These are phyloP conservation scores for Diaperis boleti DNA, from an alignment of 2,888 invertebrate species.

Conservation along the genomic window DNA sequence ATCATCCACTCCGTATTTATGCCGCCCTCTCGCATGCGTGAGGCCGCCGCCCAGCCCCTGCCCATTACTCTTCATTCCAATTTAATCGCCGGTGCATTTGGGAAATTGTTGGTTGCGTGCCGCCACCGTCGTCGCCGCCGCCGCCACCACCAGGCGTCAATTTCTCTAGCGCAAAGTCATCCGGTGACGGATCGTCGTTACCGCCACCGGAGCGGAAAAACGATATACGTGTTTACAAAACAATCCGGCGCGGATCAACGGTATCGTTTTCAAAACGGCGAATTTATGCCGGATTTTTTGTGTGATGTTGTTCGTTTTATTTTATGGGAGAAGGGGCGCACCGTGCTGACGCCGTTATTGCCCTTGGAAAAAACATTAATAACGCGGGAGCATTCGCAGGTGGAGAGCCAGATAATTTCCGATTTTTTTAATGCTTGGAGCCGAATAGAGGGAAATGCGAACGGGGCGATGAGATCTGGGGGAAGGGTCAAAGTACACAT, in stretches of 20 bases:
- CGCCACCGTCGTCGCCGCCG: background rate
- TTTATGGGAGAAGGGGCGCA: constrained; percentile 20
- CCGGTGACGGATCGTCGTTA: constrained; percentile 36
- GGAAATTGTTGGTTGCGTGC: constrained; percentile 33
- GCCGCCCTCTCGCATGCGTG: constrained; percentile 17
- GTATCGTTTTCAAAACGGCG: constrained; percentile 37
- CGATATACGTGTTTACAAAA: constrained; percentile 36
- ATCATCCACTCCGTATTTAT: constrained; percentile 37
- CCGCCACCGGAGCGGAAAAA: no score
- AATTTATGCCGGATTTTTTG: constrained; percentile 31
- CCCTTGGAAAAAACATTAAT: constrained; percentile 27
- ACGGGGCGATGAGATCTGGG: background rate
- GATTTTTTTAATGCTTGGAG: constrained; percentile 7
- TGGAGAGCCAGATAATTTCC: constrained; percentile 22
- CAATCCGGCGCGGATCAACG: constrained; percentile 34
- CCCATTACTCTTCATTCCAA: constrained; percentile 22
- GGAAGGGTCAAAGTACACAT: background rate
- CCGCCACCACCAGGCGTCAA: constrained; percentile 18
- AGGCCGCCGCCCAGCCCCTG: constrained; percentile 20
- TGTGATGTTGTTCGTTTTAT: constrained; percentile 5
- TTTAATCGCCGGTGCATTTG: constrained; percentile 30
- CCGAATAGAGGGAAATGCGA: background rate
- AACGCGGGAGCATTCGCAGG: constrained; percentile 25
- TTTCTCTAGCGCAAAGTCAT: background rate
- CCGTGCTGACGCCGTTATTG: constrained; percentile 25